Base-by-base conservation (phyloP, 1,140 invertebrate genomes). In the Drosophila auraria region DNA sequence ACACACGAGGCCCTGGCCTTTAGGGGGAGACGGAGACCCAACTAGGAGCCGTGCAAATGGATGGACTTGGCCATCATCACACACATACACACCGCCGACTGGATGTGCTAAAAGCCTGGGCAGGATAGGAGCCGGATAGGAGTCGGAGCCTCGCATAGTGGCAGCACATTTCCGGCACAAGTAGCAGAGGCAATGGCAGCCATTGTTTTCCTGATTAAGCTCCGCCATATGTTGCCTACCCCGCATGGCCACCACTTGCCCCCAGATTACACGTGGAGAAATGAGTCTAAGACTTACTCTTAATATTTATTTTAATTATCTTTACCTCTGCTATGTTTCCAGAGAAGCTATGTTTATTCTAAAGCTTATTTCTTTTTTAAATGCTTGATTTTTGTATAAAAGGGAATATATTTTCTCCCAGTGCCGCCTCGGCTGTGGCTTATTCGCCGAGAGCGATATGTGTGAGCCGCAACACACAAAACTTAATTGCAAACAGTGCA, bases 401-500 rank as follows among this genome's bases (percentile, higher is more conserved):
- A 9, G 0, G 2, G 9, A 3, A 1, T 2, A 3, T 0, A 1
- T 15, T 71, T 53, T 38, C 3, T 27, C 0, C 1, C 3, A 54
- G 38, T 70, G 66, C 27, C 33, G 0, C 14, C 11, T 17, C 27
- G 4, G 27, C 14, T 51, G 50, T 40, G 33, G 36, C n/a, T 54
- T 30, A 27, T 42, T 36, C 51, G 51, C 59, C 54, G 42, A 40
- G 50, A 56, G 73, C 58, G 59, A 76, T 75, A 65, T 76, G 71
- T 78, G 71, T 45, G 58, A 78, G 65, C 76, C 76, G 40, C 76
- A 71, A 63, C 45, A 78, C 72, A 87, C 53, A 80, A 78, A 73
- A 87, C 80, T 83, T 87, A 87, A 87, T 87, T 87, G 80, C 84
- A 78, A 80, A 83, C 80, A 87, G 81, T 80, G 66, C 72, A 69